Evolutionary conservation across 2,797 vertebrate genomes (phyloP).

Genomic region (Poecilia velifera): DNA sequence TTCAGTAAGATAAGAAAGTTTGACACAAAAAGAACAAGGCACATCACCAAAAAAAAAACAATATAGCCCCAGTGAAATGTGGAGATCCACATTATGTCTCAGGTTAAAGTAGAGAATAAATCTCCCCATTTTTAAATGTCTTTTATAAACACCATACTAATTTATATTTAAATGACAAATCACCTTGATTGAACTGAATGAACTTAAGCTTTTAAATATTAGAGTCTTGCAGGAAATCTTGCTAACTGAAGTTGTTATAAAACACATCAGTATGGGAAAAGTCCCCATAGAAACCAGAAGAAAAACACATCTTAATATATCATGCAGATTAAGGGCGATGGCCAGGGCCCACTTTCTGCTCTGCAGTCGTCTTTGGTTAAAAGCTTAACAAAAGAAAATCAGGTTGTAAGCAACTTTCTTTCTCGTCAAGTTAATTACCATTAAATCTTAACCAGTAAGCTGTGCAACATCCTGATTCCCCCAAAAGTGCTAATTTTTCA

Average conservation of each 20-base stretch:
- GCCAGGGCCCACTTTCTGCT: not conserved
- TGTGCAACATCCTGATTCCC: constrained; percentile 19
- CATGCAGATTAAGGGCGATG: not conserved
- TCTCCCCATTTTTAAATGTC: not conserved
- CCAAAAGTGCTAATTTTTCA: constrained; percentile 16
- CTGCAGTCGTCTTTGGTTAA: not conserved
- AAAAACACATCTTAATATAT: not conserved
- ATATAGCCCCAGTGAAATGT: not conserved
- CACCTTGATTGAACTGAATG: not conserved
- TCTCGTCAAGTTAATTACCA: constrained; percentile 10
- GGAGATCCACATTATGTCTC: not conserved
- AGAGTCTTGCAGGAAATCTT: not conserved
- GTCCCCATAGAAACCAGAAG: not conserved
- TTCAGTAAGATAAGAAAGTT: too few relatives aligned
- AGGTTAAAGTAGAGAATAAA: not conserved
- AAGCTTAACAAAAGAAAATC: not conserved
- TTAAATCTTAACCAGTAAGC: constrained; percentile 19
- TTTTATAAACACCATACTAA: not conserved
- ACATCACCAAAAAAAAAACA: not conserved
- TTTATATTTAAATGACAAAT: not conserved
- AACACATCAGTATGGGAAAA: not conserved
- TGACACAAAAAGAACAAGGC: not conserved
- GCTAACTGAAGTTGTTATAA: not conserved
- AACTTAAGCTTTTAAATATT: not conserved
- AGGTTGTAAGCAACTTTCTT: not conserved